Percentiles rank a stretch among this genome's conserved stretches.
phyloP scores from a whole-genome alignment of 2,113 vertebrate species.

The Copsychus sechellarum region DNA sequence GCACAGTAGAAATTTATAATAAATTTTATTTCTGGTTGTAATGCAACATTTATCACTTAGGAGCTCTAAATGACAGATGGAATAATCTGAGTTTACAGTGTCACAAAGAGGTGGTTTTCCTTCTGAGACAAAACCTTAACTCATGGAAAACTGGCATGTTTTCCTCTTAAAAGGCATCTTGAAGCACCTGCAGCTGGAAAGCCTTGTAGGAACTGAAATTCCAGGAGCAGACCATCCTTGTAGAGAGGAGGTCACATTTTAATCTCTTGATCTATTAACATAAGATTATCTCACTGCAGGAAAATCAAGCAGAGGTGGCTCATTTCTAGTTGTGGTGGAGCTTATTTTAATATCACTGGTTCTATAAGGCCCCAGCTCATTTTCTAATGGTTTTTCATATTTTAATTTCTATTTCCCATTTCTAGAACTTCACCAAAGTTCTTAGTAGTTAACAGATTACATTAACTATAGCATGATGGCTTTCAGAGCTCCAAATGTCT shows the following conservation, averaged over 20 bases:
- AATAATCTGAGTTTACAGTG: neutral
- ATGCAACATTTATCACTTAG: neutral
- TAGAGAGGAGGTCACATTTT: neutral
- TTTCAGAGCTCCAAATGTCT: neutral
- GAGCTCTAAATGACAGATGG: neutral
- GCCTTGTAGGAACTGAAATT: neutral
- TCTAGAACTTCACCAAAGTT: neutral
- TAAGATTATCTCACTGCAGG: neutral
- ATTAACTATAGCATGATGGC: neutral
- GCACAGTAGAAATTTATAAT: neutral
- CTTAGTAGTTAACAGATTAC: neutral
- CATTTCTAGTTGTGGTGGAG: neutral
- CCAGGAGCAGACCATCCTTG: rapidly evolving
- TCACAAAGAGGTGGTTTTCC: neutral
- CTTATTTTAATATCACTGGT: neutral
- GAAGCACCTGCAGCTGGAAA: neutral
- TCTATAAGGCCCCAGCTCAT: neutral
- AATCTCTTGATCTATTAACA: neutral
- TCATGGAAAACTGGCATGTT: neutral
- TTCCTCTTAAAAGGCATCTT: neutral
- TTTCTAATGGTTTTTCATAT: neutral
- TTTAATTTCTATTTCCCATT: neutral
- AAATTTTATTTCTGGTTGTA: neutral
- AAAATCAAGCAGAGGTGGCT: neutral
- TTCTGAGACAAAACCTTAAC: neutral